phyloP scores from a whole-genome alignment of 2,797 vertebrate species.

The Muscicapa comitata region DNA sequence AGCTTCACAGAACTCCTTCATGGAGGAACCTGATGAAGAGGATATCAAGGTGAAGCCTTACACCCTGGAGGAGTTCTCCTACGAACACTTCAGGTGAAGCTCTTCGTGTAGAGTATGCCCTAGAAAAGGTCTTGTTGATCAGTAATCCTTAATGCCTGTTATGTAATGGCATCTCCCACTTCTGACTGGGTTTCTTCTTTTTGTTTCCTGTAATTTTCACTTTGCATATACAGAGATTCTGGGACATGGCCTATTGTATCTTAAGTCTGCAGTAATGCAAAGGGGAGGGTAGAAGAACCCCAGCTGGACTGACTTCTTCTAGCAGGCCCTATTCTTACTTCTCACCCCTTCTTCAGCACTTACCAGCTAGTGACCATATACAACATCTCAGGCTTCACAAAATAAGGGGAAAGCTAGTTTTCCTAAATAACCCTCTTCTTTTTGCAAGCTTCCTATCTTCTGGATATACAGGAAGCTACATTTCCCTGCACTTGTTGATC shows the following conservation, averaged over 20 bases:
- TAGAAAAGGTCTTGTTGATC: background rate
- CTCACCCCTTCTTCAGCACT: background rate
- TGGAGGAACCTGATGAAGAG: conserved; percentile 61
- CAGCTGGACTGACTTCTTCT: background rate
- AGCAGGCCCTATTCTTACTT: background rate
- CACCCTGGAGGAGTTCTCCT: conserved; percentile 89
- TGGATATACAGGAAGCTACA: background rate
- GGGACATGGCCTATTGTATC: background rate
- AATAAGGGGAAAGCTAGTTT: background rate
- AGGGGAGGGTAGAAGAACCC: background rate
- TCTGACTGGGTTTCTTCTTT: background rate
- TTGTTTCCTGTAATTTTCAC: background rate
- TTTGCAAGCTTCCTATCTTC: background rate
- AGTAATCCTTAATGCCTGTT: background rate
- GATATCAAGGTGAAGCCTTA: conserved; percentile 74
- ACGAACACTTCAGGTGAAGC: conserved; percentile 90
- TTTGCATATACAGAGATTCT: background rate
- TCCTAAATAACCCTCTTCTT: background rate
- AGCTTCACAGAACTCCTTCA: conserved; percentile 71
- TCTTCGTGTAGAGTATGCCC: background rate
- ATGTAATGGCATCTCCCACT: background rate
- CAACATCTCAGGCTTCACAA: background rate
- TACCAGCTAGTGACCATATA: background rate
- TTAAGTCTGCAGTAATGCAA: background rate
- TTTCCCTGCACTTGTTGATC: background rate